Evolutionary conservation across 2,888 invertebrate species (phyloP).

Genomic region (Apomyelois bistriatella): DNA sequence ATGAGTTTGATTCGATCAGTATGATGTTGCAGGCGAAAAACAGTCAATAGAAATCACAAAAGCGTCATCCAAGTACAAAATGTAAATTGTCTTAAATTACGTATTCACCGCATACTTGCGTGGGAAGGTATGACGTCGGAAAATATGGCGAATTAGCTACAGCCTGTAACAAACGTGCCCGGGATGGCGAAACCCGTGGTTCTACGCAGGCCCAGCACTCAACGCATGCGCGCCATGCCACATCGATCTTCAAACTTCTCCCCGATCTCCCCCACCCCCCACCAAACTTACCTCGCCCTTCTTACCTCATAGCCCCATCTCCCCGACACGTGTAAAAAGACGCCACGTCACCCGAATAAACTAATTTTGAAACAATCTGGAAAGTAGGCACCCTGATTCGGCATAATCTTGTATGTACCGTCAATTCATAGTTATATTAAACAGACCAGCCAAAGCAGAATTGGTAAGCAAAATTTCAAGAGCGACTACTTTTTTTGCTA

Average conservation of each 20-base stretch:
- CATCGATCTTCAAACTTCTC: constrained; percentile 59
- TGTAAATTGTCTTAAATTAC: background rate
- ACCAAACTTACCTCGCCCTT: constrained; percentile 25
- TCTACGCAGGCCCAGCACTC: constrained; percentile 25
- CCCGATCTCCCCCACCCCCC: constrained; percentile 28
- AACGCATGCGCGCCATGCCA: constrained; percentile 55
- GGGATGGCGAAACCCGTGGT: constrained; percentile 39
- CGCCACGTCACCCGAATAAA: constrained; percentile 43
- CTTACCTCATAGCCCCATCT: constrained; percentile 24
- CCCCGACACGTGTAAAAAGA: constrained; percentile 48
- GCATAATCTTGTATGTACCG: background rate
- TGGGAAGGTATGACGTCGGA: constrained; percentile 18
- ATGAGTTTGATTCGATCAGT: too few relatives aligned
- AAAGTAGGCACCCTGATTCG: constrained; percentile 7
- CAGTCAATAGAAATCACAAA: background rate
- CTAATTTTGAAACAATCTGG: constrained; percentile 34
- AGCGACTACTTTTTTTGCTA: constrained; percentile 57
- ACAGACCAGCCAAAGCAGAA: constrained; percentile 16
- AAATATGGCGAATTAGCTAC: constrained; percentile 15
- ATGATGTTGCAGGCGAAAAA: background rate
- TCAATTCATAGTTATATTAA: background rate
- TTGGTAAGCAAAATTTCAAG: constrained; percentile 53
- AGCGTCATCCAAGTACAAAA: constrained; percentile 1
- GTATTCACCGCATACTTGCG: constrained; percentile 12
- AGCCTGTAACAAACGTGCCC: constrained; percentile 22